phyloP scores from a whole-genome alignment of 2,113 vertebrate species.

The Acrocephalus arundinaceus region DNA sequence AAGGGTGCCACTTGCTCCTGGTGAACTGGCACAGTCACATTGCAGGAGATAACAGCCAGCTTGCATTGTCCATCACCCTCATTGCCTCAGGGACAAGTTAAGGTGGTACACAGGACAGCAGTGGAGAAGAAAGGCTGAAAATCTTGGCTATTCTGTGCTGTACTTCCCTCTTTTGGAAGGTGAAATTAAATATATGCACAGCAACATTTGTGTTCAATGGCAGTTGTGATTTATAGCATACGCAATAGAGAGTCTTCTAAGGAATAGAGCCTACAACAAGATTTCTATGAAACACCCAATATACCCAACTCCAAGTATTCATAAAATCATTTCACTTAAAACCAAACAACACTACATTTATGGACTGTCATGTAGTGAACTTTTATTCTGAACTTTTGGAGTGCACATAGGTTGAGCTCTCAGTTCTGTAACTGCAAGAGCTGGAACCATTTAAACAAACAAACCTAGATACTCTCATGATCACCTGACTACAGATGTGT shows the following conservation, averaged over 20 bases:
- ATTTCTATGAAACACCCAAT: background rate
- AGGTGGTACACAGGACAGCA: background rate
- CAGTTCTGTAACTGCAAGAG: background rate
- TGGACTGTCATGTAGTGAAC: background rate
- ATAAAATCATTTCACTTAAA: background rate
- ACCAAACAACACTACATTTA: background rate
- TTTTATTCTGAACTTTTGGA: background rate
- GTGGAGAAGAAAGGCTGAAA: background rate
- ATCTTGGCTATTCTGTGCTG: background rate
- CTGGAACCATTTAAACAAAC: constrained; percentile 2
- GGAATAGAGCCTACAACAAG: background rate
- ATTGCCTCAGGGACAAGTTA: background rate
- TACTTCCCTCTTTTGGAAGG: background rate
- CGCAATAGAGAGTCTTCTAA: background rate
- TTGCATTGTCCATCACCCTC: background rate
- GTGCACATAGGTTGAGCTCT: background rate
- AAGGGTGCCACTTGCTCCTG: background rate
- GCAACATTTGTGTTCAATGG: background rate
- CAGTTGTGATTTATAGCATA: background rate
- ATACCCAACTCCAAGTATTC: background rate
- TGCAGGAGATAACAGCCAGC: background rate
- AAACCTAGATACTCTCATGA: constrained; percentile 4
- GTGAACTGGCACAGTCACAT: background rate
- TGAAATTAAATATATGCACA: background rate
- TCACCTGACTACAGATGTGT: constrained; percentile 1